Evolutionary conservation across 2,113 vertebrate genomes (phyloP).

Genomic region (Urocitellus parryii): DNA sequence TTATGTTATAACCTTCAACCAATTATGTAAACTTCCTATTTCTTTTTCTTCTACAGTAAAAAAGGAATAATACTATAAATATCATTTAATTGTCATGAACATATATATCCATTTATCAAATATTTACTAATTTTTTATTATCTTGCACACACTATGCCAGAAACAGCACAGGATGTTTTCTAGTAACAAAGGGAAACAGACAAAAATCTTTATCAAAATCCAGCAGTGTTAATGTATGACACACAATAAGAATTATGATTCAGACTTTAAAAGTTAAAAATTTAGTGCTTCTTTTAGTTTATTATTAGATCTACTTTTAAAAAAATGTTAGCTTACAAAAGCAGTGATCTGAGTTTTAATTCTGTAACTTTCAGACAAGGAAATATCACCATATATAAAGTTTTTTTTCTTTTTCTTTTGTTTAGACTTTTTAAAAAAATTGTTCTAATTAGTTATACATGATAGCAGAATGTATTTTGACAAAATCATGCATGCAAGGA

Average conservation of each 20-base stretch:
- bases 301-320: neutral
- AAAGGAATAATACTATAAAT: neutral
- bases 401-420: neutral
- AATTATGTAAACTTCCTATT: neutral
- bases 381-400: neutral
- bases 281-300: neutral
- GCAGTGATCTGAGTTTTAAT: neutral
- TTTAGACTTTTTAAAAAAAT: too few species aligned
- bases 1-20: neutral
- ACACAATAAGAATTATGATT: neutral
- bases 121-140: neutral
- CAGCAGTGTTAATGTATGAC: neutral
- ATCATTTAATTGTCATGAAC: neutral
- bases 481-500: too few species aligned
- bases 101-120: neutral
- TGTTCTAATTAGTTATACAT: too few species aligned
- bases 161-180: neutral
- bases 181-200: neutral
- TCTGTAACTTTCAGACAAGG: neutral
- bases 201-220: neutral
- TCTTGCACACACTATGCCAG: neutral
- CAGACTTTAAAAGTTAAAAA: slow-evolving; percentile 1
- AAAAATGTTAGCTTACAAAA: neutral
- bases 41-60: neutral
- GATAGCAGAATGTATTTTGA: too few species aligned